Evolutionary conservation across 2,888 invertebrate genomes (phyloP).

Genomic region (Laothoe populi): DNA sequence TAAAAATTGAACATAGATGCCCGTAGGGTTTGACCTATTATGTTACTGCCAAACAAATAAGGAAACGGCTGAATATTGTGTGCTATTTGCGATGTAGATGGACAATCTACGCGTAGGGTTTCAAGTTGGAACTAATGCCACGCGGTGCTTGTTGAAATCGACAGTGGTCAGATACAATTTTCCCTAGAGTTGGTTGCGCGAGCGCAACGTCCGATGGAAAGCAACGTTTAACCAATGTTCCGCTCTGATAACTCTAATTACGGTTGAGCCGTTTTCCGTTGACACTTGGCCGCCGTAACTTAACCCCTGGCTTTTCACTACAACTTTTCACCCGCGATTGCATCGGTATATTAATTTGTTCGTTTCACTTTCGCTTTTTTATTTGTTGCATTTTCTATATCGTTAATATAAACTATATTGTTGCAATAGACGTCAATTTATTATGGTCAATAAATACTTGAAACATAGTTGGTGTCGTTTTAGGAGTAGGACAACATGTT

Average conservation of each 20-base stretch:
- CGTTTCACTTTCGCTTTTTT: constrained; percentile 77
- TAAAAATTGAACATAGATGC: too few relatives aligned
- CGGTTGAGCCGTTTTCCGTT: constrained; percentile 77
- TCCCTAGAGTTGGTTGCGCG: constrained; percentile 79
- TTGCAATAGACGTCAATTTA: constrained; percentile 48
- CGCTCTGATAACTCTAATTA: constrained; percentile 84
- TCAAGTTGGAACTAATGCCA: constrained; percentile 41
- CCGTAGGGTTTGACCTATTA: too few relatives aligned
- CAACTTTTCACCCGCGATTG: constrained; percentile 71
- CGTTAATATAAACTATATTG: constrained; percentile 39
- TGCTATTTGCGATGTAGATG: constrained; percentile 24
- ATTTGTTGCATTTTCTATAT: constrained; percentile 40
- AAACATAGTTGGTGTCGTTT: constrained; percentile 41
- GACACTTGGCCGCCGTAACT: constrained; percentile 71
- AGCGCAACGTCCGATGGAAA: constrained; percentile 84
- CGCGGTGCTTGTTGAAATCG: constrained; percentile 71
- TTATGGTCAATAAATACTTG: constrained; percentile 47
- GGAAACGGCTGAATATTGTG: constrained; percentile 46
- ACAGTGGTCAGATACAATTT: constrained; percentile 81
- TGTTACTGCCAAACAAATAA: too few relatives aligned
- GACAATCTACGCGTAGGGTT: constrained; percentile 57
- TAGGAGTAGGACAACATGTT: constrained; percentile 46
- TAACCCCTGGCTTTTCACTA: constrained; percentile 79
- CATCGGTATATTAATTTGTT: constrained; percentile 64
- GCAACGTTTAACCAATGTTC: constrained; percentile 83